Evolutionary conservation across 2,113 vertebrate genomes (phyloP).

Genomic region (Anhinga anhinga): DNA sequence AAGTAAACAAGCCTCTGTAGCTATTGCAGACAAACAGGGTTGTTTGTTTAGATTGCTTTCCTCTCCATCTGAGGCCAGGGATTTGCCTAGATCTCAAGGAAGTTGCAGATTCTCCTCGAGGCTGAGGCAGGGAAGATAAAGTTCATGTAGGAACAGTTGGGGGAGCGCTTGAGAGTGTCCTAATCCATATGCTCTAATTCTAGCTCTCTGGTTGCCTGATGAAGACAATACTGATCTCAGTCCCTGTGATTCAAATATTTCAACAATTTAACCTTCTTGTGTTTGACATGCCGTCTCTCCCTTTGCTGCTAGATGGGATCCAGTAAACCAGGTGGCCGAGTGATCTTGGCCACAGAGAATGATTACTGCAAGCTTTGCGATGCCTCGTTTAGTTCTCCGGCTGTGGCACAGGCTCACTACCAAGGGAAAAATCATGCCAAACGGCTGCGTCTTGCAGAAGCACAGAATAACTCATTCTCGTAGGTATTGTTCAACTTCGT

Average conservation of each 20-base stretch:
- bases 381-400: conserved; percentile 94
- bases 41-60: not conserved
- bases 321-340: conserved; percentile 86
- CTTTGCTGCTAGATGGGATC: conserved; percentile 77
- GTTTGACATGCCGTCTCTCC: conserved; percentile 14
- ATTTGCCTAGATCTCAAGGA: not conserved
- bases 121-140: not conserved
- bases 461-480: conserved; percentile 85
- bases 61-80: not conserved
- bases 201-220: not conserved
- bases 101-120: not conserved
- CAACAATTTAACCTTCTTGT: not conserved
- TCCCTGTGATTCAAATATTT: not conserved
- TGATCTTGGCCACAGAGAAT: conserved; percentile 97
- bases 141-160: not conserved
- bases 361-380: conserved; percentile 99
- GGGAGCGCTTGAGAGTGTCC: not conserved
- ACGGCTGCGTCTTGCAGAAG: conserved; percentile 89
- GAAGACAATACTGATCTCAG: not conserved
- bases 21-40: not conserved
- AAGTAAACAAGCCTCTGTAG: not conserved
- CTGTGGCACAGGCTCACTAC: conserved; percentile 96
- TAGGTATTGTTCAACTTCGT: conserved; percentile 79
- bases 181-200: not conserved
- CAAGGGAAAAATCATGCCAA: conserved; percentile 98